Conservation (phyloP, 2,113 vertebrate genomes). For the Pardalotus punctatus region DNA sequence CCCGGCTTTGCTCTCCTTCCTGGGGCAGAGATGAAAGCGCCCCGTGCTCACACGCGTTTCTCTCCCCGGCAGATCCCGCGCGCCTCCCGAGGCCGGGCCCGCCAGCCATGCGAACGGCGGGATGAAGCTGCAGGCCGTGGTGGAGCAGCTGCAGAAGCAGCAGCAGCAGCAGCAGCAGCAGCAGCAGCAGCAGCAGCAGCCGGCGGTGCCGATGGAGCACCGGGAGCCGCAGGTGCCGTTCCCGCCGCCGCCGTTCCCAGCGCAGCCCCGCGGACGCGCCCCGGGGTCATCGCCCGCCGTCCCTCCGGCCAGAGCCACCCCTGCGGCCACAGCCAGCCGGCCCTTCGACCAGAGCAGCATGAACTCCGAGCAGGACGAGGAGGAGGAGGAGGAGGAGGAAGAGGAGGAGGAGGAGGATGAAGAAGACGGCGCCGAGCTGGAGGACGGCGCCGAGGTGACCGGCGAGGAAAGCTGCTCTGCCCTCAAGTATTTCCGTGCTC, state of each 20-base stretch:
- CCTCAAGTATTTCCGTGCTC: conserved; percentile 81
- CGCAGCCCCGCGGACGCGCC: conserved; percentile 69
- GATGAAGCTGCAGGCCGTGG: conserved; percentile 86
- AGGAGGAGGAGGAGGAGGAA: conserved; percentile 81
- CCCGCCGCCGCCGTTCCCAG: background rate
- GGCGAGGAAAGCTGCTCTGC: conserved; percentile 64
- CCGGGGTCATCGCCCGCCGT: background rate
- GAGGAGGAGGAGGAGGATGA: conserved; percentile 72
- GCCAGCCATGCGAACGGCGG: conserved; percentile 75
- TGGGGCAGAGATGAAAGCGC: conserved; percentile 36
- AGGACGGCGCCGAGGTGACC: conserved; percentile 54
- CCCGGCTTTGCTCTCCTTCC: conserved; percentile 25
- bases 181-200: conserved; percentile 75
- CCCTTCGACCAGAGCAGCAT: conserved; percentile 65
- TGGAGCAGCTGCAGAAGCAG: conserved; percentile 92
- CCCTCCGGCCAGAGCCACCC: conserved; percentile 56
- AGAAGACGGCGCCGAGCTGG: conserved; percentile 48
- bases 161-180: conserved; percentile 79
- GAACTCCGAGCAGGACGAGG: conserved; percentile 81
- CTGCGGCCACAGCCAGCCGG: conserved; percentile 40
- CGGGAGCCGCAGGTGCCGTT: conserved; percentile 85
- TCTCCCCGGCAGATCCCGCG: conserved; percentile 73
- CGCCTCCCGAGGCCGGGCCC: conserved; percentile 70
- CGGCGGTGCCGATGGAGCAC: conserved; percentile 80
- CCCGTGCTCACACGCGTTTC: conserved; percentile 28